phyloP scores from a whole-genome alignment of 2,888 invertebrate species.

The Eristalinus sepulchralis region DNA sequence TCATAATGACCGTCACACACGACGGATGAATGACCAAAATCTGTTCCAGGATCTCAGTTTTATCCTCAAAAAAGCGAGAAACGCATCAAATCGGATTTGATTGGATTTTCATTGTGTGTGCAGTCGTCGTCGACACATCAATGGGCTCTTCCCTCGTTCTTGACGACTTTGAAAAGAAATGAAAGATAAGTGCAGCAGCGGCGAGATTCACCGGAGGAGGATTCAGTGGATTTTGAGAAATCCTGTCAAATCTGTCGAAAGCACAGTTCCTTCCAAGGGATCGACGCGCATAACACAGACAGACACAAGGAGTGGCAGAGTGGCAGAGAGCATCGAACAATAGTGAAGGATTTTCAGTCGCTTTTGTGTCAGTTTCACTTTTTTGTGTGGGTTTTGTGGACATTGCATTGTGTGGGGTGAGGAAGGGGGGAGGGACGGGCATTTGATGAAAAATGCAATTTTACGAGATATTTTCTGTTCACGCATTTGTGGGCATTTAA shows the following conservation, averaged over 20 bases:
- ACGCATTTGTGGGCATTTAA: conserved; percentile 10
- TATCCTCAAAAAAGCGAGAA: not conserved
- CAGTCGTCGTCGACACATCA: not conserved
- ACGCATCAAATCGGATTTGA: conserved; percentile 45
- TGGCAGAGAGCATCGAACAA: not conserved
- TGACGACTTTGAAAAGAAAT: not conserved
- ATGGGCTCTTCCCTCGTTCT: not conserved
- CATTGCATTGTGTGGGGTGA: not conserved
- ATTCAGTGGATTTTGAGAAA: not conserved
- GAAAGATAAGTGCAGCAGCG: not conserved
- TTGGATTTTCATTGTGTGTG: conserved; percentile 47
- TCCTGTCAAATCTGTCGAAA: conserved; percentile 27
- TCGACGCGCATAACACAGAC: conserved; percentile 6
- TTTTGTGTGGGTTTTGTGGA: not conserved
- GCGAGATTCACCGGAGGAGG: not conserved
- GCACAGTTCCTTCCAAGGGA: not conserved
- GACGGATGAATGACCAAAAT: not conserved
- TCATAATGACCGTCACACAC: not conserved
- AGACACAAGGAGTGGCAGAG: conserved; percentile 2
- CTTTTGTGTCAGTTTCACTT: not conserved
- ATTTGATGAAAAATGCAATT: conserved; percentile 39
- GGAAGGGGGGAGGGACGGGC: no score
- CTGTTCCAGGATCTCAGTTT: not conserved
- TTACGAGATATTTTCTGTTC: conserved; percentile 4
- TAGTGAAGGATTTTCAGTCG: not conserved